Percentiles rank a stretch among this genome's conserved stretches.
Conservation (phyloP, 2,113 vertebrate species). For the Prunella fulvescens region DNA sequence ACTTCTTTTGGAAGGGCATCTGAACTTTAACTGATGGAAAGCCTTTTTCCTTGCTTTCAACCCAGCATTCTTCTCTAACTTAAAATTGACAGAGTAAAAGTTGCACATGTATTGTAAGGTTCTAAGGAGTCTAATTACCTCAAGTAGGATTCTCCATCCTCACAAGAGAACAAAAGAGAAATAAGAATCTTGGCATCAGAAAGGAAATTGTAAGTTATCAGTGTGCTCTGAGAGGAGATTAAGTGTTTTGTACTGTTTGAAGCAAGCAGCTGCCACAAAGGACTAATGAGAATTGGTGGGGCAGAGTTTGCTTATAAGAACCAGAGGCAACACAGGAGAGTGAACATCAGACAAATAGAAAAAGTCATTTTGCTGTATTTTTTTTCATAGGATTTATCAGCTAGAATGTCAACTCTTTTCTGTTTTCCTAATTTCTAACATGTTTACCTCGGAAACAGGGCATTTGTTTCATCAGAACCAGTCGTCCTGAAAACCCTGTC, state of each 20-base stretch:
- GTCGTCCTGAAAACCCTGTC: constrained; percentile 87
- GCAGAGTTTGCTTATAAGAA: neutral
- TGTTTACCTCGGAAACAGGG: constrained; percentile 72
- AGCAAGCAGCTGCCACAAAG: neutral
- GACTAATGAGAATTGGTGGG: neutral
- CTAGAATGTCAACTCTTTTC: neutral
- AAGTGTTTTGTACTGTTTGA: neutral
- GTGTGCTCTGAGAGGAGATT: neutral
- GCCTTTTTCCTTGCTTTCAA: neutral
- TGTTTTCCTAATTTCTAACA: neutral
- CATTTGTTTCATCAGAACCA: constrained; percentile 93
- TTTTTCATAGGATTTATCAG: neutral
- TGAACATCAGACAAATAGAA: neutral
- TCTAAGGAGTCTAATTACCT: neutral
- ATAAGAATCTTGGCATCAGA: neutral
- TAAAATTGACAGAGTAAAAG: neutral
- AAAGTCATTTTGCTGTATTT: neutral
- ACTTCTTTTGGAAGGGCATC: neutral
- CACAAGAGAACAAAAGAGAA: neutral
- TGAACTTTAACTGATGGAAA: neutral
- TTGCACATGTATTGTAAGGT: neutral
- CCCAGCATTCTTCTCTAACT: neutral
- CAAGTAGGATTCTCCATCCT: neutral
- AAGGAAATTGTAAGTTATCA: neutral
- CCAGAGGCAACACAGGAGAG: neutral